Conservation (phyloP, 2,113 vertebrate species). For the Chascanopsetta lugubris region DNA sequence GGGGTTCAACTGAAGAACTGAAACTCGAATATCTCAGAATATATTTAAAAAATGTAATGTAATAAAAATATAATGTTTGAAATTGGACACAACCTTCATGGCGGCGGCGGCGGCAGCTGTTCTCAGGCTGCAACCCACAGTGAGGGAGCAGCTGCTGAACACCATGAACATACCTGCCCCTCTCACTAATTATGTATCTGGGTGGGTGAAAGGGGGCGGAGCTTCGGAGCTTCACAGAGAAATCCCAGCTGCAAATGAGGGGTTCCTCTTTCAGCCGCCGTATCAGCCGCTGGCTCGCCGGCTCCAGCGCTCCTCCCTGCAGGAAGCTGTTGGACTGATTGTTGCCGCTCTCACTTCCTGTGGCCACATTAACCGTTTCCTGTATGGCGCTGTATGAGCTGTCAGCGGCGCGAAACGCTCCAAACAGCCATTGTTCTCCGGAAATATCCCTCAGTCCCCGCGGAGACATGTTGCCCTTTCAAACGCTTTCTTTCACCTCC, state of each 20-base stretch:
- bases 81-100: no score
- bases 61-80: no score
- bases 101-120: neutral
- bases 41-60: no score
- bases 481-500: constrained; percentile 22
- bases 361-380: constrained; percentile 64
- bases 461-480: constrained; percentile 29
- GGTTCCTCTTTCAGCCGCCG: neutral
- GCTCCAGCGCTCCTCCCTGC: constrained; percentile 7
- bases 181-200: neutral
- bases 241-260: neutral
- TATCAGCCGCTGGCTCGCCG: neutral
- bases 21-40: no score
- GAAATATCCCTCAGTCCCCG: constrained; percentile 63
- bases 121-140: neutral
- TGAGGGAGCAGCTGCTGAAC: neutral
- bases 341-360: constrained; percentile 71
- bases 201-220: neutral
- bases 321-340: constrained; percentile 77
- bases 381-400: constrained; percentile 56
- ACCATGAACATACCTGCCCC: neutral
- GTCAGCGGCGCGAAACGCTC: constrained; percentile 32
- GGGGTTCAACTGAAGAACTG: no score
- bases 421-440: constrained; percentile 74
- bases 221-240: neutral